Evolutionary conservation across 2,888 invertebrate genomes (phyloP).

Genomic region (Shargacucullia verbasci): DNA sequence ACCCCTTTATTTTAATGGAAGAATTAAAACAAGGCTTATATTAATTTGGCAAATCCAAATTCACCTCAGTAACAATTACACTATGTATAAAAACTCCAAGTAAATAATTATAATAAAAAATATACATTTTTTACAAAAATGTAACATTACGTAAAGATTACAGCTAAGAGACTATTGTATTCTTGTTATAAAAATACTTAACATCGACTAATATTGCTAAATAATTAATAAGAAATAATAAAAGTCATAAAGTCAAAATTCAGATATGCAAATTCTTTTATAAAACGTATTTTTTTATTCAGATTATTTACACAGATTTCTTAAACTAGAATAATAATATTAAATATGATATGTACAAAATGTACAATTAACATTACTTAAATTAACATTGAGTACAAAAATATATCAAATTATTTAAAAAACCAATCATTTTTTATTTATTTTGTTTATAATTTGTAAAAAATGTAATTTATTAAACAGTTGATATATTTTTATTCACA

Average conservation of each 20-base stretch:
- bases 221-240: constrained; percentile 70
- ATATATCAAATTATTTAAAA: constrained; percentile 51
- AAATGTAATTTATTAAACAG: constrained; percentile 50
- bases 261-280: constrained; percentile 80
- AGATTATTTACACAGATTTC: constrained; percentile 78
- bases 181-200: constrained; percentile 82
- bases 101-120: constrained; percentile 85
- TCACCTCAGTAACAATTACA: constrained; percentile 82
- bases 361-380: constrained; percentile 73
- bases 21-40: constrained; percentile 84
- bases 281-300: constrained; percentile 73
- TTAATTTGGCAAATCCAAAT: constrained; percentile 88
- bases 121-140: constrained; percentile 88
- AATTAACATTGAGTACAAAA: constrained; percentile 58
- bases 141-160: constrained; percentile 76
- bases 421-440: constrained; percentile 44
- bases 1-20: constrained; percentile 84
- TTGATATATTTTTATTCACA: constrained; percentile 55
- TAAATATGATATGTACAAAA: constrained; percentile 80
- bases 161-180: constrained; percentile 73
- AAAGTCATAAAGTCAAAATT: constrained; percentile 74
- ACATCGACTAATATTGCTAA: constrained; percentile 78
- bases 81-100: constrained; percentile 77
- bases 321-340: constrained; percentile 67
- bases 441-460: constrained; percentile 22